Evolutionary conservation across 2,888 invertebrate species (phyloP), one percentile per base, ranked within the genome.

Genomic region (Sarcophaga variegata): DNA sequence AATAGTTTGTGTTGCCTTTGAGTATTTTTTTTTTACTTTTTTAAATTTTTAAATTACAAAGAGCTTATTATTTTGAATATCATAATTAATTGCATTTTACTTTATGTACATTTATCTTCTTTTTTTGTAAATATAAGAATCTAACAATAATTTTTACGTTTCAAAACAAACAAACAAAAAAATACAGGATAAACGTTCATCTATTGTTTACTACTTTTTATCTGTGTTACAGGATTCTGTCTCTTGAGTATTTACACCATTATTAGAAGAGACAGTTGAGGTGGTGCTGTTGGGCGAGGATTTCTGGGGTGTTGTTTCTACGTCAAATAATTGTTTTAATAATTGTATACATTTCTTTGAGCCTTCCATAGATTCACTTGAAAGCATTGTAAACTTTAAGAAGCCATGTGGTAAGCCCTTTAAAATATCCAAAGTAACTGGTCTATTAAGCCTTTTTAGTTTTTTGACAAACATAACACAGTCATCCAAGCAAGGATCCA

Each of bases 401-500:
- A 99, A 99, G 60, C 99, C 99, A 92, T 99, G 99, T 0, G 99
- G 99, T 66, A 99, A 94, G 3, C 97, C 97, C 86, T 97, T 96
- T 4, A 99, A 92, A 78, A 99, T 96, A 91, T 98, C 97, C 88
- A 99, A 94, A 12, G 95, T 95, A 17, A 98, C 96, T 37, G 95
- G 94, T 88, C 96, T 96, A 14, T 96, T 97, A 5, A 98, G 94
- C 17, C 93, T 94, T 91, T 96, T 96, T 81, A 99, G 94, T 90
- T 97, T 97, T 92, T 97, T 97, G 12, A 97, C 98, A 94, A 99
- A 98, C 96, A 97, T 97, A 59, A 99, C 96, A 90, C 98, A 98
- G 93, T 99, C 99, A 92, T 99, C 99, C 77, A 99, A 94, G 90
- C 98, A 98, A 10, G 99, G 99, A 94, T 99, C 99, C 92, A 99